Base-by-base conservation (phyloP, 2,888 invertebrate genomes). In the Tinea semifulvella region DNA sequence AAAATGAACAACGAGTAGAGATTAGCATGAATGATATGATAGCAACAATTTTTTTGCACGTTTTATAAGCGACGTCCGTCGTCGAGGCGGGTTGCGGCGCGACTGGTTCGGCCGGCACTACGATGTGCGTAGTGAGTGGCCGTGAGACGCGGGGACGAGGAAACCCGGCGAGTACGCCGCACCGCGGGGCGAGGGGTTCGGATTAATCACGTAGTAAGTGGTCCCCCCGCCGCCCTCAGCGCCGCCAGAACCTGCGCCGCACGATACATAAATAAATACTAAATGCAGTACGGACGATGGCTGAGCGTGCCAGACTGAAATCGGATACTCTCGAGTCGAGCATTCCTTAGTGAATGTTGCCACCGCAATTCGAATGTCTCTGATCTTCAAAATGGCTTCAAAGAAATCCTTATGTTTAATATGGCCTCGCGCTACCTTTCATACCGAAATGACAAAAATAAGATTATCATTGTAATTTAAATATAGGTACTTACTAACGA, bases 121-220 rank as follows among this genome's bases (percentile, higher is more conserved):
- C 40, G 20, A 20, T 75, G 76, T 77, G 79, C 76, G 77, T 77
- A 77, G 71, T 76, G 76, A 77, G 76, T 77, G 76, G 79, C 76
- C 79, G 71, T 76, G 80, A 79, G 80, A 77, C 73, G 79, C 77
- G 79, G 79, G 77, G 80, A 77, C 76, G 79, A 79, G 77, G 79
- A 77, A 79, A 79, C 77, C 80, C 79, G 77, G 70, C 73, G 73
- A 71, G 76, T 77, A 77, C 76, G 77, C 67, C 68, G 71, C 52
- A 56, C 58, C 65, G 65, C 56, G 54, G 49, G 58, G 52, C 50
- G 56, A 57, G 63, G 60, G 61, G 52, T 55, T 63, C 61, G 76
- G 75, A 76, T 77, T 79, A 77, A 79, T 79, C 79, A 77, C 79
- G 79, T 79, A 79, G 79, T 79, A 76, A 79, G 77, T 76, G 75